Percentiles rank a stretch among this genome's conserved stretches.
Evolutionary conservation across 2,888 invertebrate species (phyloP).

Genomic region (Nomada hirtipes): DNA sequence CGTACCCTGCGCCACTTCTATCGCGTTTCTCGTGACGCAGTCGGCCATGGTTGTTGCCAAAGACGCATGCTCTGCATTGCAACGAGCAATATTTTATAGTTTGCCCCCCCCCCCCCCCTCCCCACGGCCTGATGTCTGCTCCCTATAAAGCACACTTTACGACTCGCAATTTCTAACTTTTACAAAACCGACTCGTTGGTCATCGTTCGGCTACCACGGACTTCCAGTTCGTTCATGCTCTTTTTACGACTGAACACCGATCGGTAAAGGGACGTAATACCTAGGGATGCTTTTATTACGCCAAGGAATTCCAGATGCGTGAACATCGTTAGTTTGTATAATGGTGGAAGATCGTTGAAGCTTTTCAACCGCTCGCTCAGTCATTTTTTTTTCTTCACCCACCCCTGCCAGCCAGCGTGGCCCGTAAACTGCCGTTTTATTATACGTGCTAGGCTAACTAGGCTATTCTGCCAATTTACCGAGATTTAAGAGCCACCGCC

Average conservation of each 20-base stretch:
- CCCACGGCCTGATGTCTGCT: constrained; percentile 64
- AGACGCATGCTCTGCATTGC: constrained; percentile 77
- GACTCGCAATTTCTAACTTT: constrained; percentile 79
- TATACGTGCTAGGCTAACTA: constrained; percentile 18
- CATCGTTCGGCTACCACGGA: not conserved
- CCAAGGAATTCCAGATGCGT: not conserved
- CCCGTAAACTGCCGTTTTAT: constrained; percentile 36
- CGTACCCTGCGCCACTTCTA: constrained; percentile 22
- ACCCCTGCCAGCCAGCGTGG: not conserved
- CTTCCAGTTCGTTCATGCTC: not conserved
- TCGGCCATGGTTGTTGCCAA: constrained; percentile 48
- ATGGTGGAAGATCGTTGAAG: not conserved
- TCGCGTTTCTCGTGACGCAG: constrained; percentile 30
- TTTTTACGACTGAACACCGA: constrained; percentile 3
- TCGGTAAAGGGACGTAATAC: constrained; percentile 1
- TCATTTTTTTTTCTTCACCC: constrained; percentile 18
- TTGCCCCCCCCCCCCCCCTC: constrained; percentile 61
- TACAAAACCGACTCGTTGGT: constrained; percentile 62
- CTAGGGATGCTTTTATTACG: not conserved
- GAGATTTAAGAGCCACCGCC: constrained; percentile 24
- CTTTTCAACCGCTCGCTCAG: constrained; percentile 19
- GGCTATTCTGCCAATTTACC: constrained; percentile 8
- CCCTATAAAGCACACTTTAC: constrained; percentile 79
- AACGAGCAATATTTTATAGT: constrained; percentile 79
- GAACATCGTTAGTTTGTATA: not conserved